Evolutionary conservation across 2,113 vertebrate species (phyloP).

Genomic region (Heptranchias perlo): DNA sequence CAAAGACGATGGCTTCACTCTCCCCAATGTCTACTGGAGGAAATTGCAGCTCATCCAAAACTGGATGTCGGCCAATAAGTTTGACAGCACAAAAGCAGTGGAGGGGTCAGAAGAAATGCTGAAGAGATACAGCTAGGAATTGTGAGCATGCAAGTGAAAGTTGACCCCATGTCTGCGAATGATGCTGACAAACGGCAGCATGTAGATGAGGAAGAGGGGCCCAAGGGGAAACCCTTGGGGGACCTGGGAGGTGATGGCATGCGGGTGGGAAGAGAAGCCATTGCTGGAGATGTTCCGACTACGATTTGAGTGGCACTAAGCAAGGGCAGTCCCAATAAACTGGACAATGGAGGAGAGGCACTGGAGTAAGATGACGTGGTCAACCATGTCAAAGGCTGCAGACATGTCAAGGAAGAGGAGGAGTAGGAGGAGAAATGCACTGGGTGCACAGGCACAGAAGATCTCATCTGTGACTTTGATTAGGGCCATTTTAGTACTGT

Average conservation of each 20-base stretch:
- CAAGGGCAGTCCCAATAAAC: neutral
- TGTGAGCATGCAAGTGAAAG: no score
- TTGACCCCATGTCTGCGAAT: neutral
- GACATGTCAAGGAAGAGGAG: neutral
- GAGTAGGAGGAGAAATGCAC: neutral
- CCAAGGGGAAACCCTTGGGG: neutral
- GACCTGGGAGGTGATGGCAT: neutral
- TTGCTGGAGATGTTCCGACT: no score
- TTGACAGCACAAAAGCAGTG: no score
- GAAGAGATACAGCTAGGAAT: neutral
- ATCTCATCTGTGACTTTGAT: neutral
- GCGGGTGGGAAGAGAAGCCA: no score
- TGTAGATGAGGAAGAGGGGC: neutral
- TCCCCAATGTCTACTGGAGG: no score
- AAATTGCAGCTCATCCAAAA: no score
- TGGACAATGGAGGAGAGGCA: neutral
- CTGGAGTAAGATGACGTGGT: neutral
- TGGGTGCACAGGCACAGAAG: neutral
- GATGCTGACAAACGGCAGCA: neutral
- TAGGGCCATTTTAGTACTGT: no score
- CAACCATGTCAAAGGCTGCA: neutral
- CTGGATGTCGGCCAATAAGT: no score
- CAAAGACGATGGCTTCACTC: no score
- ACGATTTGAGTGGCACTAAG: neutral
- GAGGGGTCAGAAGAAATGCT: neutral